phyloP scores from a whole-genome alignment of 2,888 invertebrate species.

The Nemotelus nigrinus region DNA sequence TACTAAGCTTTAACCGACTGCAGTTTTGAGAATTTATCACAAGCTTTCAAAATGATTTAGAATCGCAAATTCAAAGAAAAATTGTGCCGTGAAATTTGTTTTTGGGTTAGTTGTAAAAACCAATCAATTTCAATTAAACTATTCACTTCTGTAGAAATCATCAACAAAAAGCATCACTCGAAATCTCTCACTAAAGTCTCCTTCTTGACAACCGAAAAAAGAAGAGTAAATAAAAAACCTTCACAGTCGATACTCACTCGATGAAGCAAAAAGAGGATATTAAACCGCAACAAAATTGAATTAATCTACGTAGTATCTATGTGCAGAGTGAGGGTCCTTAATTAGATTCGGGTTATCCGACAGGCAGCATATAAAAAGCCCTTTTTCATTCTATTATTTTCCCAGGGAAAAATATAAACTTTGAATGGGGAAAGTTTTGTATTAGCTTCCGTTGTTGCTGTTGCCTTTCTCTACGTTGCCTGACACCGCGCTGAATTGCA shows the following conservation, averaged over 20 bases:
- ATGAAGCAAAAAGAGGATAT: slow-evolving; percentile 43
- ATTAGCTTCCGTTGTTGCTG: slow-evolving; percentile 27
- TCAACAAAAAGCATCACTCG: too few species aligned
- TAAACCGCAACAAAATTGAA: slow-evolving; percentile 45
- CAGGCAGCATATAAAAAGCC: slow-evolving; percentile 27
- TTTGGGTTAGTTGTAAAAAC: too few species aligned
- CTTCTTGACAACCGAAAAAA: too few species aligned
- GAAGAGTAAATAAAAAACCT: too few species aligned
- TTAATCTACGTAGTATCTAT: slow-evolving; percentile 42
- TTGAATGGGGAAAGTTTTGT: slow-evolving; percentile 44
- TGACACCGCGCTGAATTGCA: neutral
- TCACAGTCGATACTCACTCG: slow-evolving; percentile 14
- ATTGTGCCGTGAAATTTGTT: too few species aligned
- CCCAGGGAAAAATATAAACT: slow-evolving; percentile 40
- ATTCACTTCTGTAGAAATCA: too few species aligned
- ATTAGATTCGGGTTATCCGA: slow-evolving; percentile 43
- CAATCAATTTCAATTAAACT: too few species aligned
- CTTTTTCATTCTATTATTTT: slow-evolving; percentile 43
- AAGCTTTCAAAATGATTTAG: too few species aligned
- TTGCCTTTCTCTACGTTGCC: slow-evolving; percentile 1
- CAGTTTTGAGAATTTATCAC: too few species aligned
- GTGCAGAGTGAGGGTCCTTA: slow-evolving; percentile 29
- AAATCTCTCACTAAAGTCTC: too few species aligned
- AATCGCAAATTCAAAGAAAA: too few species aligned
- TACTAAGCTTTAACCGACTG: too few species aligned